A percentile compares a stretch with the other conserved stretches of the same genome.
phyloP scores from a whole-genome alignment of 2,113 vertebrate species.

The Pterocles orientalis region DNA sequence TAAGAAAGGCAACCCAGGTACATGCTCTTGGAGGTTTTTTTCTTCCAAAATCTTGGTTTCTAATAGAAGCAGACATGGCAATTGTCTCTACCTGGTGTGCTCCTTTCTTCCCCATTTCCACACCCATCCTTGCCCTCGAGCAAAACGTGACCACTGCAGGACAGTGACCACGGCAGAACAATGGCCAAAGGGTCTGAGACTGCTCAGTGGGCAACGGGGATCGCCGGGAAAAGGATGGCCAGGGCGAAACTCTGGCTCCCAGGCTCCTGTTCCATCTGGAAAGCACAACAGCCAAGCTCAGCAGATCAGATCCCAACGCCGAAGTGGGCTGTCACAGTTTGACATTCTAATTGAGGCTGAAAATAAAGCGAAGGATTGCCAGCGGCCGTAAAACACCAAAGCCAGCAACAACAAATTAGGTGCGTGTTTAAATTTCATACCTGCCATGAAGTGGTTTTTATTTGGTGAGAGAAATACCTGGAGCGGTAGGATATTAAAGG shows the following conservation, averaged over 20 bases:
- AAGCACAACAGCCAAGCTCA: not conserved
- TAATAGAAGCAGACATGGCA: not conserved
- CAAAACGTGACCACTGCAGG: not conserved
- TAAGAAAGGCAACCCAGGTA: not conserved
- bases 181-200: not conserved
- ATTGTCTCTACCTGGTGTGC: not conserved
- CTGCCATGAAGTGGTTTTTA: not conserved
- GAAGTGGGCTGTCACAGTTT: not conserved
- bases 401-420: not conserved
- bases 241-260: not conserved
- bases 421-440: not conserved
- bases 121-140: not conserved
- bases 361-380: not conserved
- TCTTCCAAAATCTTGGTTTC: not conserved
- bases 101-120: not conserved
- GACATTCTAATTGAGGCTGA: not conserved
- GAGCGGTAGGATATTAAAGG: not conserved
- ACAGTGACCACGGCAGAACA: no score
- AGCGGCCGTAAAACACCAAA: not conserved
- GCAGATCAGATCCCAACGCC: not conserved
- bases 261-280: not conserved
- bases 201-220: rapidly evolving
- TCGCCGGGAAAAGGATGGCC: not conserved
- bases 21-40: rapidly evolving
- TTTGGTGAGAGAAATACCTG: not conserved